phyloP scores from a whole-genome alignment of 2,888 invertebrate species.

The Xanthia icteritia region DNA sequence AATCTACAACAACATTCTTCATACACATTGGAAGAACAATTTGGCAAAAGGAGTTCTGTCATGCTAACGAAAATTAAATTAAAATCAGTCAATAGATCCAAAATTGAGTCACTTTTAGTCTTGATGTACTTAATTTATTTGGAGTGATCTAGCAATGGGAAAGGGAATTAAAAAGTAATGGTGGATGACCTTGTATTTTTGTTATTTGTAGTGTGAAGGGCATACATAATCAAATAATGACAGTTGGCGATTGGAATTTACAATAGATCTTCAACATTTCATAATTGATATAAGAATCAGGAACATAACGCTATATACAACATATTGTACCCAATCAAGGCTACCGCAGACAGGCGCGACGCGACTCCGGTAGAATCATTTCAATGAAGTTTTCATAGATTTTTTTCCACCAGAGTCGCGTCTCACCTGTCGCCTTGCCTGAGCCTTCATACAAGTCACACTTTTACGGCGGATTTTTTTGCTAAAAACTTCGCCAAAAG shows the following conservation, averaged over 20 bases:
- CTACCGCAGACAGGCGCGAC: background rate
- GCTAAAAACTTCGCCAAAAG: background rate
- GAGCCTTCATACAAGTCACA: background rate
- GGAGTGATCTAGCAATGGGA: conserved; percentile 21
- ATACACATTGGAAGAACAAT: conserved; percentile 76
- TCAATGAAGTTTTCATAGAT: background rate
- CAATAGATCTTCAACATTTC: background rate
- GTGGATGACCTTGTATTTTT: background rate
- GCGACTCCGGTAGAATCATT: background rate
- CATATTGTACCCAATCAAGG: background rate
- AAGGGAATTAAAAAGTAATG: conserved; percentile 27
- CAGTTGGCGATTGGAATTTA: background rate
- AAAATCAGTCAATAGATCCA: conserved; percentile 70
- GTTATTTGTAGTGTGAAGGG: background rate
- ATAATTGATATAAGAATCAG: background rate
- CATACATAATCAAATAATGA: background rate
- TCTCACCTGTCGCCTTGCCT: background rate
- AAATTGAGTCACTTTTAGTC: conserved; percentile 63
- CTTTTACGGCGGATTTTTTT: background rate
- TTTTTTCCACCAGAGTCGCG: background rate
- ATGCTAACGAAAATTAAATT: conserved; percentile 63
- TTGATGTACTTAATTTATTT: conserved; percentile 54
- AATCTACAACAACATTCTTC: conserved; percentile 56
- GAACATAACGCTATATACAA: background rate
- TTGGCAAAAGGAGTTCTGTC: conserved; percentile 81